Conservation (phyloP, 2,888 invertebrate species). For the Leucoma salicis region DNA sequence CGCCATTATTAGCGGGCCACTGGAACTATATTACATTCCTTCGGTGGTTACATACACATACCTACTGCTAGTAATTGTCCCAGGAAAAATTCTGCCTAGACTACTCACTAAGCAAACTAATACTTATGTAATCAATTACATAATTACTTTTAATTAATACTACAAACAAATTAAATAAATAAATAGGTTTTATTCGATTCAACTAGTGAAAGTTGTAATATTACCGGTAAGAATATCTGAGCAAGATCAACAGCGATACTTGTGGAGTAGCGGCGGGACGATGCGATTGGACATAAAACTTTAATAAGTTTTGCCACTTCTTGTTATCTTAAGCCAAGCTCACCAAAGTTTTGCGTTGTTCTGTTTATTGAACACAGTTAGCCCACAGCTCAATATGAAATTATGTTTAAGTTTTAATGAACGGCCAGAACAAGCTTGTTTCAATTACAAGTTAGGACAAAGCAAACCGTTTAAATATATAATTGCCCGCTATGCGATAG, state of each 20-base stretch:
- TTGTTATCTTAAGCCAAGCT: constrained; percentile 69
- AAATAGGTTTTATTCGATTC: constrained; percentile 5
- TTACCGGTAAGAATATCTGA: constrained; percentile 5
- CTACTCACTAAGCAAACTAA: neutral
- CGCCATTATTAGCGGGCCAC: too few relatives aligned
- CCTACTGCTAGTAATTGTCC: neutral
- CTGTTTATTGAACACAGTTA: constrained; percentile 62
- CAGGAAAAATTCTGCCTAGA: neutral
- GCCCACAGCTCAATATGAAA: constrained; percentile 56
- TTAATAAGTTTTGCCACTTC: constrained; percentile 73
- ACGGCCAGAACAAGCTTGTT: constrained; percentile 48
- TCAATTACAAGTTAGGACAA: constrained; percentile 42
- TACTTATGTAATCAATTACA: neutral
- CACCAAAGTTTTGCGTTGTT: constrained; percentile 57
- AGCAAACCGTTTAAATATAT: neutral
- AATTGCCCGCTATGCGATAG: neutral
- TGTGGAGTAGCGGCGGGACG: constrained; percentile 31
- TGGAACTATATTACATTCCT: too few relatives aligned
- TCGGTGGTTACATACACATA: too few relatives aligned
- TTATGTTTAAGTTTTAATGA: constrained; percentile 65
- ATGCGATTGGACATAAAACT: constrained; percentile 64
- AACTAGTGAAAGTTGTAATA: neutral
- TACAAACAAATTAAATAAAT: neutral
- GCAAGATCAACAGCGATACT: constrained; percentile 52
- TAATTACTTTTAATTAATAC: too few relatives aligned